Evolutionary conservation across 2,113 vertebrate species (phyloP), one percentile per base, ranked within the genome.

Genomic region (Microtus montanus): DNA sequence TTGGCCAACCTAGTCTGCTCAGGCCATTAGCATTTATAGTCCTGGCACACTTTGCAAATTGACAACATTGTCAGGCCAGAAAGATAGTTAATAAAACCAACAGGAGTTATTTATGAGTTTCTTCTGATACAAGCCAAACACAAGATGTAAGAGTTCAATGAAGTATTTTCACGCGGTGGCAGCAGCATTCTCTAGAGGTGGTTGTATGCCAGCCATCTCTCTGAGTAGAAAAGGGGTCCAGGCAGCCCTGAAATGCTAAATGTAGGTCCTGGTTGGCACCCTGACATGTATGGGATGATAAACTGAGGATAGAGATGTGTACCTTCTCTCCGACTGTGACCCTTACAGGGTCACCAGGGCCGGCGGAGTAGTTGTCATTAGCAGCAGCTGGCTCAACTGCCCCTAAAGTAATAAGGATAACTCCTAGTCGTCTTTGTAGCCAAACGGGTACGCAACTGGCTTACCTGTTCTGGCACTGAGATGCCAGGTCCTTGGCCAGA

Each of bases 51-150:
- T 63, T 92, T 82, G 49, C 87, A 89, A 68, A 91, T 13, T 85
- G 73, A 92, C 78, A 86, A 64, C 61, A 79, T 47, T 63, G 61
- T 94, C 47, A 92, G 54, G 79, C 82, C 95, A 92, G 87, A 77
- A 73, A 35, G 78, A 94, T 61, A 33, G 78, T 86, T 95, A 86
- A 94, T 89, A 89, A 96, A 96, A 94, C 89, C 63, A 87, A 82
- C 73, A 87, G 78, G 11, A 70, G 88, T 95, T 96, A 94, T 89
- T 96, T 92, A 90, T 20, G 68, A 97, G 94, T 78, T 92, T 96
- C 94, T 97, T 92, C 89, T 87, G 44, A 78, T 66, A 94, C 52
- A 88, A 95, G 89, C 83, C 93, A 95, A 94, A 92, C 28, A 71
- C 66, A 89, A 95, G 89, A 91, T 71, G 70, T 54, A 82, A 92